Conservation (phyloP, 2,113 vertebrate species). For the Talpa occidentalis region DNA sequence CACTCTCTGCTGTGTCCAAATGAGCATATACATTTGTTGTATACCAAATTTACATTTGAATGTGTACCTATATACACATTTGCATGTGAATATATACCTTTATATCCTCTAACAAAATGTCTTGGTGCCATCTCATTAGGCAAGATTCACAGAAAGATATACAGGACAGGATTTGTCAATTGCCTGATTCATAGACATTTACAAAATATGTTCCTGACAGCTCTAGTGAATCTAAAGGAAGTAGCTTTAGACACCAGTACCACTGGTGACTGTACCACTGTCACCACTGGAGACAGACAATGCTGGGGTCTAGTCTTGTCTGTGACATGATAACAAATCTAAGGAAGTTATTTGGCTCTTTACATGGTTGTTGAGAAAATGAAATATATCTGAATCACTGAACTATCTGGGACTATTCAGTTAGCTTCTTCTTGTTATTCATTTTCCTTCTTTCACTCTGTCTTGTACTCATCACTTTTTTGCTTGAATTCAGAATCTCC, state of each 20-base stretch:
- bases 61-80: background rate
- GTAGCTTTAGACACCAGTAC: no score
- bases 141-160: background rate
- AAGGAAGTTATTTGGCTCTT: background rate
- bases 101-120: background rate
- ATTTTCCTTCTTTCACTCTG: background rate
- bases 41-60: background rate
- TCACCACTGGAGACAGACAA: background rate
- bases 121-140: background rate
- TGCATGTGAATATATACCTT: background rate
- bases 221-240: background rate
- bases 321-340: background rate
- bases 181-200: background rate
- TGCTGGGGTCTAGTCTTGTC: background rate
- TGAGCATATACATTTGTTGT: background rate
- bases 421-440: background rate
- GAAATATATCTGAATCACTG: background rate
- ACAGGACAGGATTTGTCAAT: background rate
- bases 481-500: background rate
- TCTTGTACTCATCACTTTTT: background rate
- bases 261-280: no score
- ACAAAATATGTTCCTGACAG: background rate
- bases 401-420: background rate
- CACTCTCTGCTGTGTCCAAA: background rate
- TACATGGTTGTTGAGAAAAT: background rate